phyloP scores from a whole-genome alignment of 92 coral and sea anemone species.

The Umimayanthus kanabou region DNA sequence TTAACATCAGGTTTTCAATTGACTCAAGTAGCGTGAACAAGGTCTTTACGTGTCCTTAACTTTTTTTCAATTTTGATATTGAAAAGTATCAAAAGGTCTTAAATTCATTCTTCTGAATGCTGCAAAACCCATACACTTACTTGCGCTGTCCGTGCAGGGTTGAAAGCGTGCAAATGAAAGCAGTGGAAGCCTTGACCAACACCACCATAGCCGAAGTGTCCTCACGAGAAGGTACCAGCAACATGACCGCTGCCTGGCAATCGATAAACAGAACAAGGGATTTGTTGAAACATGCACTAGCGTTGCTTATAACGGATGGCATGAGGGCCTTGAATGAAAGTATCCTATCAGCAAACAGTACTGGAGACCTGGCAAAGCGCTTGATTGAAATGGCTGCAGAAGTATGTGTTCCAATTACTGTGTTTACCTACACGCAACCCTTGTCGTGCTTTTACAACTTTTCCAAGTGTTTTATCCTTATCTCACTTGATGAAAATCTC shows the following conservation, averaged over 20 bases:
- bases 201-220: constrained; percentile 52
- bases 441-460: too few relatives aligned
- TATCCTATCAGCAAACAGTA: constrained; percentile 60
- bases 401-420: constrained; percentile 47
- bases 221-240: constrained; percentile 55
- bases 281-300: constrained; percentile 64
- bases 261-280: constrained; percentile 79
- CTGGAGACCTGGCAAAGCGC: constrained; percentile 68
- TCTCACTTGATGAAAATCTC: too few relatives aligned
- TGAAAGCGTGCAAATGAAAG: constrained; percentile 36
- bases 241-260: constrained; percentile 66
- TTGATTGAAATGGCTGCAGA: constrained; percentile 73
- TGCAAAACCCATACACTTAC: background rate
- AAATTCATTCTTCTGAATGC: background rate
- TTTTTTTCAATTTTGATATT: background rate
- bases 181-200: constrained; percentile 57
- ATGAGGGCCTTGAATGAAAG: constrained; percentile 66
- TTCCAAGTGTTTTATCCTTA: background rate
- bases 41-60: background rate
- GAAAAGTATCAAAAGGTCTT: background rate
- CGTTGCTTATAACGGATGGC: constrained; percentile 53
- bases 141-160: constrained; percentile 35
- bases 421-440: background rate
- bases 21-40: too few relatives aligned
- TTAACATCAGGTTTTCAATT: too few relatives aligned